Conservation (phyloP, 2,888 invertebrate genomes). For the Torymus auratus region DNA sequence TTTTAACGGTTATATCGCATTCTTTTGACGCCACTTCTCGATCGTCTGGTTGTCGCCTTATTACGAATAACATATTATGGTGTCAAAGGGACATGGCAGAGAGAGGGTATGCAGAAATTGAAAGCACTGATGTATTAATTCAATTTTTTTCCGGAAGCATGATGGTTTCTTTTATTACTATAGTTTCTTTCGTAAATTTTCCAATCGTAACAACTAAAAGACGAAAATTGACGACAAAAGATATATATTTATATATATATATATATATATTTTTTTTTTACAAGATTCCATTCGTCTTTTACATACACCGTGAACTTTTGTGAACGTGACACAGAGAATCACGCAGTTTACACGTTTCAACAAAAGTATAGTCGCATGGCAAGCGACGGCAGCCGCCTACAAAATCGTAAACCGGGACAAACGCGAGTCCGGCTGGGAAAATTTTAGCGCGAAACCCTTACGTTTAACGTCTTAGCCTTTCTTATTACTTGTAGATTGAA, state of each 20-base stretch:
- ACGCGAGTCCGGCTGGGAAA: background rate
- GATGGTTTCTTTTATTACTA: constrained; percentile 43
- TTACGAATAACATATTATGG: no score
- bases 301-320: constrained; percentile 30
- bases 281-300: constrained; percentile 37
- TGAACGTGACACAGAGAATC: constrained; percentile 18
- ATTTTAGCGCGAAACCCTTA: constrained; percentile 43
- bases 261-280: constrained; percentile 16
- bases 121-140: no score
- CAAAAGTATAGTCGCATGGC: constrained; percentile 34
- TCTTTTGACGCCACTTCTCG: no score
- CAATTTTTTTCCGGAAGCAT: constrained; percentile 40
- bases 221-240: constrained; percentile 38
- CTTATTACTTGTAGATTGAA: constrained; percentile 14
- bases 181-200: constrained; percentile 24
- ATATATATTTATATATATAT: constrained; percentile 27
- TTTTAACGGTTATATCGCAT: no score
- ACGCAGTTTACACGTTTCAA: constrained; percentile 25
- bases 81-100: no score
- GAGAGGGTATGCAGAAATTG: no score
- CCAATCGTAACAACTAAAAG: constrained; percentile 42
- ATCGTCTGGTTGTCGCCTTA: no score
- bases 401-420: background rate
- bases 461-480: background rate
- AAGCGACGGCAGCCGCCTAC: no score